Evolutionary conservation across 2,888 invertebrate genomes (phyloP).

Genomic region (Creontiades dilutus): DNA sequence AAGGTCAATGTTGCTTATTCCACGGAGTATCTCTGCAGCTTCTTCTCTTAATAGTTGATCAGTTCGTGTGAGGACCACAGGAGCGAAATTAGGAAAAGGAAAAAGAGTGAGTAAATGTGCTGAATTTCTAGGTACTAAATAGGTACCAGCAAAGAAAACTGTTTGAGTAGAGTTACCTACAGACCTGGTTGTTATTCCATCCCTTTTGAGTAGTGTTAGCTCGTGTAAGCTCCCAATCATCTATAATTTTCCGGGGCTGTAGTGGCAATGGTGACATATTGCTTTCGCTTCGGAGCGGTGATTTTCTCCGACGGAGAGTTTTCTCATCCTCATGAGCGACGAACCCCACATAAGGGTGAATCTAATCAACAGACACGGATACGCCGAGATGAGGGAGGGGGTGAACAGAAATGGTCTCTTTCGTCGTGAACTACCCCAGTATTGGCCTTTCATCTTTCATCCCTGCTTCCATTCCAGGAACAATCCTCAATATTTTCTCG

Average conservation of each 20-base stretch:
- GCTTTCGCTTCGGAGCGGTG: neutral
- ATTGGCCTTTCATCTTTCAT: conserved; percentile 1
- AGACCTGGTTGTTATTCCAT: no score
- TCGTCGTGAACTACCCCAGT: neutral
- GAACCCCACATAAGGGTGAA: neutral
- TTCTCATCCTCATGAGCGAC: neutral
- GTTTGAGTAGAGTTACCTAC: no score
- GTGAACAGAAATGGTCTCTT: neutral
- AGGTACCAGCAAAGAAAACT: no score
- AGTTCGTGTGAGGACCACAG: no score
- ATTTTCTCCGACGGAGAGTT: neutral
- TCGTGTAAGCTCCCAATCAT: no score
- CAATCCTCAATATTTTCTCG: neutral
- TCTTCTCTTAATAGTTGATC: no score
- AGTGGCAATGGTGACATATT: neutral
- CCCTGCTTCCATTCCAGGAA: neutral
- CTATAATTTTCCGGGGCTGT: neutral
- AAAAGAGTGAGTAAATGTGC: no score
- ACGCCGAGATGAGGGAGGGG: neutral
- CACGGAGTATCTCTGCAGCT: no score
- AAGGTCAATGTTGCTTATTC: no score
- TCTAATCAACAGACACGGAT: conserved; percentile 28
- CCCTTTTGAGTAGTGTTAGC: no score
- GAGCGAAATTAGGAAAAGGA: no score
- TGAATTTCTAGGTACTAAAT: no score